Base-by-base conservation (phyloP, 2,797 vertebrate genomes). In the Paramormyrops hopkinsi region DNA sequence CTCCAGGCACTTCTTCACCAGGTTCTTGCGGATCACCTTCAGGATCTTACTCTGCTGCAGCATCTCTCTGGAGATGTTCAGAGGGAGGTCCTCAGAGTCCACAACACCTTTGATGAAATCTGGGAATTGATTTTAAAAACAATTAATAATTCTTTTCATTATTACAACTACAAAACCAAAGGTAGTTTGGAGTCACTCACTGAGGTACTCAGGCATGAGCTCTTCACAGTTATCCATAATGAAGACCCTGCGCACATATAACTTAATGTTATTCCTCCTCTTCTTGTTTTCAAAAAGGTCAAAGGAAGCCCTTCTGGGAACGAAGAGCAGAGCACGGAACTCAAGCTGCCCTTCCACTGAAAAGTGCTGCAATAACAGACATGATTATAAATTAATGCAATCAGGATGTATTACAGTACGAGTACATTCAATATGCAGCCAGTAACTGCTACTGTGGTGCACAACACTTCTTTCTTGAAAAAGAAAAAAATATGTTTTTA, bases 31-130 rank as follows among this genome's bases (percentile, higher is more conserved):
- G 79, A 97, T 97, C 2, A 97, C 96, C 69, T 97, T 97, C 90
- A 97, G 88, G 85, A 97, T 97, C 89, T 97, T 97, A 93, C 96
- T 97, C 29, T 97, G 96, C 46, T 97, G 96, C 88, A 97, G 89
- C 96, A 96, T 97, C 92, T 97, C 96, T 91, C 96, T 95, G 50
- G 96, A 97, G 91, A 97, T 97, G 0, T 99, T 99, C 73, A 99
- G 94, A 76, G 98, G 98, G 0, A 99, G 95, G 90, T 99, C 98
- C 91, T 99, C 98, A 0, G 98, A 99, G 90, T 99, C 98, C 62
- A 99, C 98, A 73, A 99, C 98, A 2, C 97, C 98, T 91, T 97
- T 96, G 92, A 99, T 97, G 92, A 98, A 99, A 91, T 98, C 98
- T 98, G 85, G 2, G 51, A 17, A 89, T 41, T 50, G 8, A 86